Evolutionary conservation across 2,113 vertebrate species (phyloP).

Genomic region (Equus przewalskii): DNA sequence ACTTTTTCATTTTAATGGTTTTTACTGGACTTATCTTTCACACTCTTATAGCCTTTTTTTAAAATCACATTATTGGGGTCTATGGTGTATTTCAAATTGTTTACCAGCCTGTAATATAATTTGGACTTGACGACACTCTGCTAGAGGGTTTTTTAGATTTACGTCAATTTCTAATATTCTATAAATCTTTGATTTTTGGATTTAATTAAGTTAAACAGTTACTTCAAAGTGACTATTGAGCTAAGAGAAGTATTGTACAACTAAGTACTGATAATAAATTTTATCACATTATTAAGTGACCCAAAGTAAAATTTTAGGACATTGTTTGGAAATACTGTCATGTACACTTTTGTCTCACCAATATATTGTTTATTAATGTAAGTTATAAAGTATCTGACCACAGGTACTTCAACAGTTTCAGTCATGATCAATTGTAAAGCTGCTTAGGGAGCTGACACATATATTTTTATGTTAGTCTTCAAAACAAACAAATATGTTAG

Average conservation of each 20-base stretch:
- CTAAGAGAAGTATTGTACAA: neutral
- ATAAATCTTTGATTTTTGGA: neutral
- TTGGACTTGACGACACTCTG: neutral
- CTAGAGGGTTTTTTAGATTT: conserved; percentile 17
- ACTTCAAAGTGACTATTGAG: neutral
- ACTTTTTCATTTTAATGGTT: neutral
- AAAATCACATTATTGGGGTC: neutral
- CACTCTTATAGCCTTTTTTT: neutral
- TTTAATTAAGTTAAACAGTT: conserved; percentile 1
- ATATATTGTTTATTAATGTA: neutral
- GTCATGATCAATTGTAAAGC: neutral
- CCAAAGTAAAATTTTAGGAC: neutral
- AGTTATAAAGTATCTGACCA: neutral
- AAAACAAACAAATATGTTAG: neutral
- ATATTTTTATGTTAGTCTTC: conserved; percentile 16
- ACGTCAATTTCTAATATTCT: neutral
- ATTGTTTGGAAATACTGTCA: neutral
- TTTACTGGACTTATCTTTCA: neutral
- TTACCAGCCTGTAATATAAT: neutral
- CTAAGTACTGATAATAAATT: neutral
- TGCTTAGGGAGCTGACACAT: neutral
- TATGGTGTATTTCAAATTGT: neutral
- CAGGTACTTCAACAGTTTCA: conserved; percentile 10
- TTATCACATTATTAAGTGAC: neutral
- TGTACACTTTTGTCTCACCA: neutral